These are phyloP conservation scores for Lutraria rhynchaena DNA, from an alignment of 1,140 invertebrate species.

Conservation along the genomic window DNA sequence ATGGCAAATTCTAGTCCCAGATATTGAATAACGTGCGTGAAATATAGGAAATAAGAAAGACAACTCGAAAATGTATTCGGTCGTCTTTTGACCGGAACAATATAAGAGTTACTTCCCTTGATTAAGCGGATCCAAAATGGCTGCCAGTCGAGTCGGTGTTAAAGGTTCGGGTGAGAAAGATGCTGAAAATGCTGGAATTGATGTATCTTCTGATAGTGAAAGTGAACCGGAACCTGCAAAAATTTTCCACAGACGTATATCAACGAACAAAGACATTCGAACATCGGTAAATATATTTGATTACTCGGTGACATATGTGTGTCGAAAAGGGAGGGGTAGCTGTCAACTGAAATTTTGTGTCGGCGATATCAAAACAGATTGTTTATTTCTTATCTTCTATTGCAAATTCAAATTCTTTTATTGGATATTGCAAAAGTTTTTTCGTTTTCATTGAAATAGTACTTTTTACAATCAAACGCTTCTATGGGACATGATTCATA, in stretches of 20 bases:
- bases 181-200: constrained; percentile 63
- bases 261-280: constrained; percentile 86
- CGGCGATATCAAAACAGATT: neutral
- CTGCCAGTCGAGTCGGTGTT: constrained; percentile 60
- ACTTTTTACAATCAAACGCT: no score
- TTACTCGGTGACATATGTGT: constrained; percentile 39
- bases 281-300: constrained; percentile 84
- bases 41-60: neutral
- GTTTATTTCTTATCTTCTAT: no score
- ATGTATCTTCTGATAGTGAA: constrained; percentile 87
- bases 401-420: no score
- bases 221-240: constrained; percentile 86
- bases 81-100: no score
- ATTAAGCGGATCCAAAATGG: constrained; percentile 66
- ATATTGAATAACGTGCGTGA: no score
- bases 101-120: constrained; percentile 8
- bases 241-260: constrained; percentile 87
- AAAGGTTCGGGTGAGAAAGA: constrained; percentile 60
- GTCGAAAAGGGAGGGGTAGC: neutral
- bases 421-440: no score
- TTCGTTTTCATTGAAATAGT: no score
- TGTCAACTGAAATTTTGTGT: neutral
- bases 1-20: no score
- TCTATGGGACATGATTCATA: no score
- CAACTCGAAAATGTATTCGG: neutral